A percentile compares a stretch with the other conserved stretches of the same genome.
These are phyloP conservation scores for Plumapathes pennacea DNA, from an alignment of 92 coral and sea anemone genomes.

Conservation along the genomic window DNA sequence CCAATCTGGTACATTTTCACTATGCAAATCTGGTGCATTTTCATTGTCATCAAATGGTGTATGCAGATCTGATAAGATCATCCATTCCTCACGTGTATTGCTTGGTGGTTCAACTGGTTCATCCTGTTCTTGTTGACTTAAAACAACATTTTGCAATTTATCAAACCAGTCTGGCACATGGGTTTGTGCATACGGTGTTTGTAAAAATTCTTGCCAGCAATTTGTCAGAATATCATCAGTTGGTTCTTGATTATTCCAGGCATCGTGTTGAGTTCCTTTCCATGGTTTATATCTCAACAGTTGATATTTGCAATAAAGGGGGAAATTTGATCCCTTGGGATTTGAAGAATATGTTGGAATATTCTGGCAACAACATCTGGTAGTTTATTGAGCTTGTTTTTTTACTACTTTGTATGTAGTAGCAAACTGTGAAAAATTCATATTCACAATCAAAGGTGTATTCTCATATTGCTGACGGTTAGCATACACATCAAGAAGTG, in stretches of 20 bases:
- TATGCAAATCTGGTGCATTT: conserved; percentile 10
- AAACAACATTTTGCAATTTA: conserved; percentile 47
- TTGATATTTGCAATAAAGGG: conserved; percentile 38
- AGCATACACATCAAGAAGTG: conserved; percentile 60
- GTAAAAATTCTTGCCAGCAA: conserved; percentile 53
- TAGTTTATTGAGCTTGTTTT: conserved; percentile 42
- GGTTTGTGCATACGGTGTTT: conserved; percentile 44
- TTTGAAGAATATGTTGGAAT: conserved; percentile 50
- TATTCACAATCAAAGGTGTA: neutral
- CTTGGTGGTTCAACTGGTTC: conserved; percentile 15
- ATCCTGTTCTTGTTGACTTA: conserved; percentile 32
- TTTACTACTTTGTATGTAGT: conserved; percentile 31
- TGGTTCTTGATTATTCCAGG: conserved; percentile 51
- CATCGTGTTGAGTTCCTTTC: conserved; percentile 39
- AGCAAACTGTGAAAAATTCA: conserved; percentile 30
- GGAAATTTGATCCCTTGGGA: conserved; percentile 47
- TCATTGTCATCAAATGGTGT: conserved; percentile 38
- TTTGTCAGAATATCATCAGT: conserved; percentile 37
- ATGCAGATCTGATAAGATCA: conserved; percentile 39
- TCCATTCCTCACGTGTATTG: conserved; percentile 61
- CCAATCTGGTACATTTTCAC: conserved; percentile 53
- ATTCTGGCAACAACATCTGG: conserved; percentile 47
- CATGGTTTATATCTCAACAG: conserved; percentile 59
- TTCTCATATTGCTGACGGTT: conserved; percentile 33
- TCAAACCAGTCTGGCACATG: conserved; percentile 66